Percentiles rank a stretch among this genome's conserved stretches.
Evolutionary conservation across 2,797 vertebrate genomes (phyloP).

Genomic region (Mareca penelope): DNA sequence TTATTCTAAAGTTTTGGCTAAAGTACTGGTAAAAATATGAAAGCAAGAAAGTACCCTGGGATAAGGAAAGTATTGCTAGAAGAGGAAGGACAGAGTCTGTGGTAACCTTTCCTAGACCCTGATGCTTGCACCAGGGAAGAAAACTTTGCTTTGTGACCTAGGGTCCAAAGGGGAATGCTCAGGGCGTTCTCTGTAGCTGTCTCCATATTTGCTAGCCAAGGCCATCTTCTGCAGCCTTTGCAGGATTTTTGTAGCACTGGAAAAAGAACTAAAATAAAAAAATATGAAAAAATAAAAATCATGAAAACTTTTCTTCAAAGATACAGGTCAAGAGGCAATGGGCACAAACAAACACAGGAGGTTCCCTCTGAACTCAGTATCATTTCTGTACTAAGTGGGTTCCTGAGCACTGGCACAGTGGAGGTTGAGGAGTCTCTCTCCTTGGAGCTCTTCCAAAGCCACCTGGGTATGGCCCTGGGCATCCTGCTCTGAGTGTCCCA

Average conservation of each 20-base stretch:
- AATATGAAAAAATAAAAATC: not conserved
- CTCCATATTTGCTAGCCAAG: not conserved
- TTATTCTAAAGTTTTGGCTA: not conserved
- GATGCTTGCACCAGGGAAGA: not conserved
- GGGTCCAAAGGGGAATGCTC: not conserved
- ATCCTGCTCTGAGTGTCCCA: not conserved
- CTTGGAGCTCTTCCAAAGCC: too few species aligned
- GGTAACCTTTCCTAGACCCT: not conserved
- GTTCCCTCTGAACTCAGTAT: not conserved
- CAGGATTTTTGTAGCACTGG: not conserved
- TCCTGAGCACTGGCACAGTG: too few species aligned
- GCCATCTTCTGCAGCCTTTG: not conserved
- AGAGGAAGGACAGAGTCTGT: not conserved
- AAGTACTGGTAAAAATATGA: not conserved
- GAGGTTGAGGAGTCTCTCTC: too few species aligned
- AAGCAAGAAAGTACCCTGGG: not conserved
- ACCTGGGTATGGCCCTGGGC: not conserved
- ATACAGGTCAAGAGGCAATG: not conserved
- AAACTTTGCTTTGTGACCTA: not conserved
- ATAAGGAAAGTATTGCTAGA: not conserved
- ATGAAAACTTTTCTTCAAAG: not conserved
- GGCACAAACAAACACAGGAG: not conserved
- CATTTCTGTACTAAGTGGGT: not conserved
- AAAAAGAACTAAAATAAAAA: not conserved
- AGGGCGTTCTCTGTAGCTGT: not conserved